Percentiles rank a stretch among this genome's conserved stretches.
phyloP scores from a whole-genome alignment of 2,113 vertebrate genomes.

The Regulus satrapa region DNA sequence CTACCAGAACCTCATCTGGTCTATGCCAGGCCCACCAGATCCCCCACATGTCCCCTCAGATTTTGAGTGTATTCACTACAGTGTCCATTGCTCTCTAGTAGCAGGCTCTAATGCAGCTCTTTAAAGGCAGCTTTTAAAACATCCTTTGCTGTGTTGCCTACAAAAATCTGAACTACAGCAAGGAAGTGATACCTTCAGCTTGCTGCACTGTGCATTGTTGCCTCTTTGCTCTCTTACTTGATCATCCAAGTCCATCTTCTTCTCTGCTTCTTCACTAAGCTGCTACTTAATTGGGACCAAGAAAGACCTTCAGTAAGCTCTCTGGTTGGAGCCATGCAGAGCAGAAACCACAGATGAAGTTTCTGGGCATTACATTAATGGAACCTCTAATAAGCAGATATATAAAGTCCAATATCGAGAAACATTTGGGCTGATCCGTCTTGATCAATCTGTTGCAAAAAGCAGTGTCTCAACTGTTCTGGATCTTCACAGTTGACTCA shows the following conservation, averaged over 20 bases:
- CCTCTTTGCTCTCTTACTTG: background rate
- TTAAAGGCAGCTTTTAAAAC: background rate
- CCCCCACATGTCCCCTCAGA: fast-evolving
- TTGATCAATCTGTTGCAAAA: background rate
- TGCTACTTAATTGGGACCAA: background rate
- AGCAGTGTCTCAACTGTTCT: background rate
- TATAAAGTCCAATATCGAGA: background rate
- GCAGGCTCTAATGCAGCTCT: background rate
- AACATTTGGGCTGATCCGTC: background rate
- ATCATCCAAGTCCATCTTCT: background rate
- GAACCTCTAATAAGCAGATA: background rate
- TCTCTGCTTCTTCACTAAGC: no score
- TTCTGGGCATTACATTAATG: background rate
- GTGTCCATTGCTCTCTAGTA: background rate
- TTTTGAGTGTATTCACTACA: background rate
- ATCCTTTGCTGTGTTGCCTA: background rate
- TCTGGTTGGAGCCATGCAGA: background rate
- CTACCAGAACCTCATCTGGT: background rate
- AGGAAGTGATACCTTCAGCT: background rate
- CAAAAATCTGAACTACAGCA: background rate
- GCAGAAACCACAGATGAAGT: background rate
- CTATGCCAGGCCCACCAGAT: background rate
- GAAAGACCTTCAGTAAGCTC: background rate
- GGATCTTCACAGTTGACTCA: background rate
- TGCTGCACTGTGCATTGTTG: background rate